These are phyloP conservation scores for Agrilus mali DNA, from an alignment of 2,888 invertebrate species.

Conservation along the genomic window DNA sequence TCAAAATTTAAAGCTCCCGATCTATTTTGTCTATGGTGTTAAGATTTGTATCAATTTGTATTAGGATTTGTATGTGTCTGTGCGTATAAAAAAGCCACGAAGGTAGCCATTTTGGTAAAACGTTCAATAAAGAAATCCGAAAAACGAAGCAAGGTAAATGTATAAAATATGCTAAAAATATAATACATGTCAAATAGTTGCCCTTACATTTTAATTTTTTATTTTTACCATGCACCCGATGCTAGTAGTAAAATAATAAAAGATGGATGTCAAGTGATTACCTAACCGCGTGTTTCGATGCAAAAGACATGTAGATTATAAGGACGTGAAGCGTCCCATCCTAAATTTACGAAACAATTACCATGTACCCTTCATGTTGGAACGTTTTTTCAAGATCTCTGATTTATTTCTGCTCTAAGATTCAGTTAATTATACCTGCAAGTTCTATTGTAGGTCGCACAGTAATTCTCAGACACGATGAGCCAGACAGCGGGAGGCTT, in stretches of 20 bases:
- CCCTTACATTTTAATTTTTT: slow-evolving; percentile 1
- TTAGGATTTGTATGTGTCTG: too few species aligned
- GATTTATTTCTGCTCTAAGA: slow-evolving; percentile 20
- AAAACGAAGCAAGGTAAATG: too few species aligned
- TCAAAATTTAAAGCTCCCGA: too few species aligned
- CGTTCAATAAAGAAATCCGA: too few species aligned
- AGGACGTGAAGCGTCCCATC: slow-evolving; percentile 5
- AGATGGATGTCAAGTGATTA: too few species aligned
- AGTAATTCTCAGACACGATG: slow-evolving; percentile 23
- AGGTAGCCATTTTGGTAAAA: too few species aligned
- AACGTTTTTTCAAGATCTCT: slow-evolving; percentile 18
- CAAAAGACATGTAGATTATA: not conserved
- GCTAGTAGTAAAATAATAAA: too few species aligned
- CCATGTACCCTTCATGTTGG: slow-evolving; percentile 4
- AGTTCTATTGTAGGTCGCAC: slow-evolving; percentile 38
- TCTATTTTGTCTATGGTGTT: too few species aligned
- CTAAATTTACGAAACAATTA: not conserved
- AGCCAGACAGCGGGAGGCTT: slow-evolving; percentile 20
- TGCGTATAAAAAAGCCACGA: too few species aligned
- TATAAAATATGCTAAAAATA: too few species aligned
- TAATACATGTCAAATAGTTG: not conserved
- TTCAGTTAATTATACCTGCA: slow-evolving; percentile 36
- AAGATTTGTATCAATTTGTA: too few species aligned
- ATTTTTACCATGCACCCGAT: not conserved
- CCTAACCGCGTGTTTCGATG: too few species aligned